A percentile compares a stretch with the other conserved stretches of the same genome.
Evolutionary conservation across 2,797 vertebrate species (phyloP).

Genomic region (Sarcophilus harrisii): DNA sequence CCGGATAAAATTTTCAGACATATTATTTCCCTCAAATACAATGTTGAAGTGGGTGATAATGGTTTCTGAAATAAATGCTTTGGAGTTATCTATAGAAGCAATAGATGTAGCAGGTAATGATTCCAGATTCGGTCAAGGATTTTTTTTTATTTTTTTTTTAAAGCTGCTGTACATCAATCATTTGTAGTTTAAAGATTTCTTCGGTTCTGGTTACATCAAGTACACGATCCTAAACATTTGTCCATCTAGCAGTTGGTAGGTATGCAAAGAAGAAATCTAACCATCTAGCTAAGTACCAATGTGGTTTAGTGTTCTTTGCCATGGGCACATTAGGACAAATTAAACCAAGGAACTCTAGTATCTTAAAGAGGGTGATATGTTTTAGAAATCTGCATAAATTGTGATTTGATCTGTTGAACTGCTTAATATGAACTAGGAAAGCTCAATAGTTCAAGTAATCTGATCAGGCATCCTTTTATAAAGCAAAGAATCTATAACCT

Average conservation of each 20-base stretch:
- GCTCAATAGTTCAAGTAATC: constrained; percentile 25
- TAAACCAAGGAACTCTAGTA: background rate
- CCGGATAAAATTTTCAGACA: background rate
- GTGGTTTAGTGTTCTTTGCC: background rate
- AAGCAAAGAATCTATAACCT: background rate
- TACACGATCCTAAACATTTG: background rate
- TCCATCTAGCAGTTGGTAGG: background rate
- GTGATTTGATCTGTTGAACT: constrained; percentile 56
- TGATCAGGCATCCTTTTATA: background rate
- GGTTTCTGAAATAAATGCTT: background rate
- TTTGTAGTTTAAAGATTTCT: background rate
- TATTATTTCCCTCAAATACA: background rate
- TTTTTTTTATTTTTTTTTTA: background rate
- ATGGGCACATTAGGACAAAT: background rate
- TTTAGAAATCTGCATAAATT: constrained; percentile 52
- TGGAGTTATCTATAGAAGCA: background rate
- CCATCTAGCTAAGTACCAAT: background rate
- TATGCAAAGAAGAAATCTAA: background rate
- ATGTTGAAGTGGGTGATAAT: background rate
- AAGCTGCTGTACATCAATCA: background rate
- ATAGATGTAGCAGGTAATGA: background rate
- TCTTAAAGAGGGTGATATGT: constrained; percentile 11
- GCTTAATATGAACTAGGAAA: constrained; percentile 17
- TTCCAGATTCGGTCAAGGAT: background rate
- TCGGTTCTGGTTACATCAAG: background rate